These are phyloP conservation scores for Beaufortia kweichowensis DNA, from an alignment of 2,113 vertebrate genomes.

Conservation along the genomic window DNA sequence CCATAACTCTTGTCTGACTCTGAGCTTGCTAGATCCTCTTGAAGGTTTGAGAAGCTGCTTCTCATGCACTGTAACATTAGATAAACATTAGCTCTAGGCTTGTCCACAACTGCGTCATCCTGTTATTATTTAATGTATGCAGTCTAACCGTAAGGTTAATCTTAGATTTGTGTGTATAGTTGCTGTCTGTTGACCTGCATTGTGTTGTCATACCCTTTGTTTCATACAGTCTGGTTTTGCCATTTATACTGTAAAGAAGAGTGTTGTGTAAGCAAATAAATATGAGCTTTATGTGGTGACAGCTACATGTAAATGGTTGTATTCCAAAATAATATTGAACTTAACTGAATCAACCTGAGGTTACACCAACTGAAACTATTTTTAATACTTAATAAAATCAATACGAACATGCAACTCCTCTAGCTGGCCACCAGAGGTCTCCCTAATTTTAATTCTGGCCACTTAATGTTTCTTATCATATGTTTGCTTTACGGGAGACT, in stretches of 20 bases:
- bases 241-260: no score
- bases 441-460: neutral
- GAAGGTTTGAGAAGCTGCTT: neutral
- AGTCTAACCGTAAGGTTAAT: neutral
- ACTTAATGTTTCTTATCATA: neutral
- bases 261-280: no score
- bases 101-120: neutral
- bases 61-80: neutral
- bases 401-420: neutral
- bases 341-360: no score
- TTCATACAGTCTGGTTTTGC: neutral
- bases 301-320: no score
- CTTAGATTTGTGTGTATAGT: neutral
- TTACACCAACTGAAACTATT: no score
- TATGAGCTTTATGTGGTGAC: no score
- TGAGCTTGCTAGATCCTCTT: neutral
- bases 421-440: slow-evolving; percentile 10
- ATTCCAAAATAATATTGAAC: no score
- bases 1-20: neutral
- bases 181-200: slow-evolving; percentile 14
- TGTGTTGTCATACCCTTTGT: neutral
- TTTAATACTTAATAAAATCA: no score
- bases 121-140: slow-evolving; percentile 28
- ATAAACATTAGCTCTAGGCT: neutral
- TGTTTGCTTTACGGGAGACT: no score